phyloP scores from a whole-genome alignment of 1,140 invertebrate genomes.

The Ceratoteleas bidentatus region DNA sequence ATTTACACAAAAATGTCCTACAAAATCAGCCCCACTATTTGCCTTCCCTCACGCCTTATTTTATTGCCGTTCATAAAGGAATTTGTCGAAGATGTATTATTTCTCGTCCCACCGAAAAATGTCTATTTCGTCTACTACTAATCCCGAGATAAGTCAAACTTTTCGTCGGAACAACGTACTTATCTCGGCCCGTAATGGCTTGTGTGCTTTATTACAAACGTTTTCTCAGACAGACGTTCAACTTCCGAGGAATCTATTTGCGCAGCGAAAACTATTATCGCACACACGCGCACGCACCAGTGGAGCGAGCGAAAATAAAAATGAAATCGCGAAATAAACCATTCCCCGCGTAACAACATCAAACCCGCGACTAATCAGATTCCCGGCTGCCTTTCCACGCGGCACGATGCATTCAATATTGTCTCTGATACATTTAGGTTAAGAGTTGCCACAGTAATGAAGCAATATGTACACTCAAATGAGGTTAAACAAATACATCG shows the following conservation, averaged over 20 bases:
- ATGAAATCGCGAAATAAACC: background rate
- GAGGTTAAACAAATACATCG: constrained; percentile 33
- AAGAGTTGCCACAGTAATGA: constrained; percentile 28
- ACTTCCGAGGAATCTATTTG: constrained; percentile 32
- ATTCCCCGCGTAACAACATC: constrained; percentile 24
- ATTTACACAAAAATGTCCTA: constrained; percentile 29
- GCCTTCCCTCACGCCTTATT: constrained; percentile 14
- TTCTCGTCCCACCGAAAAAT: constrained; percentile 23
- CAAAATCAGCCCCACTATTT: constrained; percentile 36
- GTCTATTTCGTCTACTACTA: constrained; percentile 30
- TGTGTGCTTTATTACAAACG: constrained; percentile 56
- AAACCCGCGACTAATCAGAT: constrained; percentile 28
- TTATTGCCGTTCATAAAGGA: constrained; percentile 32
- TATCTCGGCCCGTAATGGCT: constrained; percentile 52
- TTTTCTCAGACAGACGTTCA: constrained; percentile 48
- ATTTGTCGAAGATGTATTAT: constrained; percentile 33
- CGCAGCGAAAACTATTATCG: constrained; percentile 4
- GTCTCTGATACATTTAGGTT: constrained; percentile 24
- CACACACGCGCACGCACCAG: constrained; percentile 7
- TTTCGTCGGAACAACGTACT: constrained; percentile 40
- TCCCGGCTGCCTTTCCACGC: constrained; percentile 7
- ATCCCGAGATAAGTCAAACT: constrained; percentile 54
- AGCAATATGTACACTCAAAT: constrained; percentile 18
- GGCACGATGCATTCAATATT: constrained; percentile 12
- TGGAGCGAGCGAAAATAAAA: background rate